Evolutionary conservation across 2,113 vertebrate species (phyloP).

Genomic region (Lethenteron camtschaticum): DNA sequence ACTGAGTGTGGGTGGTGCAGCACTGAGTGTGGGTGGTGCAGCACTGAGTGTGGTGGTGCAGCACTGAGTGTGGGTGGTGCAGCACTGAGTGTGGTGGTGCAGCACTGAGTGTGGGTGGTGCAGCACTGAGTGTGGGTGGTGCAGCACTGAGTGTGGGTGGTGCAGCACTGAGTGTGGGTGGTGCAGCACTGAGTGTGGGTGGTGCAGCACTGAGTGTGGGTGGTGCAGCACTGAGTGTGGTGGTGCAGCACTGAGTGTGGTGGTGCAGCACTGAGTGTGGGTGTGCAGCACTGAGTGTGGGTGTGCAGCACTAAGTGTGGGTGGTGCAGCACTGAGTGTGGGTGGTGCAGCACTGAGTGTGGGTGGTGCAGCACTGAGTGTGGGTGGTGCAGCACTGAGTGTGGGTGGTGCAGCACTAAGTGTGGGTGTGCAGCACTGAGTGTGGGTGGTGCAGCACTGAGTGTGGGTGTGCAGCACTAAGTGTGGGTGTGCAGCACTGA

Average conservation of each 20-base stretch:
- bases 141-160: not conserved
- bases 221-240: not conserved
- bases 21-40: not conserved
- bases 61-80: not conserved
- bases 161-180: not conserved
- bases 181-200: not conserved
- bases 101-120: too few relatives aligned
- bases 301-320: not conserved
- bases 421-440: not conserved
- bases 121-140: too few relatives aligned
- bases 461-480: not conserved
- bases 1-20: too few relatives aligned
- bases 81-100: not conserved
- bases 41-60: not conserved
- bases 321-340: not conserved
- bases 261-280: not conserved
- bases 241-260: too few relatives aligned
- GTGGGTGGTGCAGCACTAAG: not conserved
- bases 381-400: too few relatives aligned
- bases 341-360: not conserved
- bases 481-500: not conserved
- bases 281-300: not conserved
- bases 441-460: not conserved
- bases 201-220: not conserved
- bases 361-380: too few relatives aligned